phyloP scores from a whole-genome alignment of 2,888 invertebrate species.

The Macrosoma leucophasiata region DNA sequence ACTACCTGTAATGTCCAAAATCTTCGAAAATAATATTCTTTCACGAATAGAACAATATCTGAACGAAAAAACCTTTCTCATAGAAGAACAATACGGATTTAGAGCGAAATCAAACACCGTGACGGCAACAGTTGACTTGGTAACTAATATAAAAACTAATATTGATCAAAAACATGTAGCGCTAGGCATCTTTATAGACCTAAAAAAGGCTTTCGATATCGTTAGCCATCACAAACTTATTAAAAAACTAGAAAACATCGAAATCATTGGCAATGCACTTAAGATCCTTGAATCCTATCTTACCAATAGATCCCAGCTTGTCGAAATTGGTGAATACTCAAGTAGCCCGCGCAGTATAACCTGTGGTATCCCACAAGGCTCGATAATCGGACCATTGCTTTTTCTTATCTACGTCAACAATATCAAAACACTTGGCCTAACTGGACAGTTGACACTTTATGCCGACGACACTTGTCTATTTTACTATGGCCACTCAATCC shows the following conservation, averaged over 20 bases:
- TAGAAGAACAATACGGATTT: conserved; percentile 8
- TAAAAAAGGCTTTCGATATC: conserved; percentile 9
- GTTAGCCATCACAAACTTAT: background rate
- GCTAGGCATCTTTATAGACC: conserved; percentile 8
- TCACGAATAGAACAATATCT: conserved; percentile 4
- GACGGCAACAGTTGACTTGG: conserved; percentile 5
- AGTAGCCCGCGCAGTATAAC: too few species aligned
- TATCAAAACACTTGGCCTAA: too few species aligned
- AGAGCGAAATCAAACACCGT: conserved; percentile 7
- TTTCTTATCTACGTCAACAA: too few species aligned
- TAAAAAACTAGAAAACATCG: background rate
- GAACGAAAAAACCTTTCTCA: conserved; percentile 2
- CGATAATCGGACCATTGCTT: too few species aligned
- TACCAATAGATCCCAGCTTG: too few species aligned
- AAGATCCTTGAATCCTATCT: conserved; percentile 2
- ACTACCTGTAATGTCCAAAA: conserved; percentile 12
- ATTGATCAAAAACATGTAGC: conserved; percentile 7
- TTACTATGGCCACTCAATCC: too few species aligned
- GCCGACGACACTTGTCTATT: too few species aligned
- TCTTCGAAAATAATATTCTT: conserved; percentile 15
- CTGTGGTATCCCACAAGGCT: too few species aligned
- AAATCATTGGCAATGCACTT: background rate
- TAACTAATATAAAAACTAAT: conserved; percentile 6
- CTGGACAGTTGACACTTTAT: too few species aligned
- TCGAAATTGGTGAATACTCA: too few species aligned